Evolutionary conservation across 2,113 vertebrate genomes (phyloP).

Genomic region (Maccullochella peelii): DNA sequence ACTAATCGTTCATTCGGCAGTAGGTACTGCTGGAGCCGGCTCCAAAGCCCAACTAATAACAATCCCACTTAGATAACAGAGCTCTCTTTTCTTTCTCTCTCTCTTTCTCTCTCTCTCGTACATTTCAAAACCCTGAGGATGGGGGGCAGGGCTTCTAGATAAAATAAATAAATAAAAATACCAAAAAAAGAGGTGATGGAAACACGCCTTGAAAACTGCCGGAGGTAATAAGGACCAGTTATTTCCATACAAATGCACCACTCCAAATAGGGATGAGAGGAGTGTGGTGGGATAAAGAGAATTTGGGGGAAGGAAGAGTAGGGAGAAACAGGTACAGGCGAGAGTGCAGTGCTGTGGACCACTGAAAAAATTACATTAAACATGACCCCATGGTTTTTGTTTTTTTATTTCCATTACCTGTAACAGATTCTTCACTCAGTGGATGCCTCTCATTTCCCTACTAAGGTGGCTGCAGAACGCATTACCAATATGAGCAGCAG

Average conservation of each 20-base stretch:
- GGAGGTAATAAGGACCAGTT: constrained; percentile 70
- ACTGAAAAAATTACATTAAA: constrained; percentile 67
- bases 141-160: constrained; percentile 51
- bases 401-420: constrained; percentile 70
- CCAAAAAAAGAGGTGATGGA: constrained; percentile 61
- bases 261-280: constrained; percentile 70
- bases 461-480: constrained; percentile 27
- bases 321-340: constrained; percentile 33
- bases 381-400: constrained; percentile 54
- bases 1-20: constrained; percentile 80
- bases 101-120: constrained; percentile 13
- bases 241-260: constrained; percentile 82
- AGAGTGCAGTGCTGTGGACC: constrained; percentile 37
- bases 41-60: constrained; percentile 78
- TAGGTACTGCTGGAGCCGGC: constrained; percentile 66
- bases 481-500: constrained; percentile 45
- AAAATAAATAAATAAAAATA: constrained; percentile 55
- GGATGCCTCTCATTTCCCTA: constrained; percentile 61
- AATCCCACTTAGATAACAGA: constrained; percentile 80
- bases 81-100: constrained; percentile 31
- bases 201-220: constrained; percentile 75
- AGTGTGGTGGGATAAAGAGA: constrained; percentile 58
- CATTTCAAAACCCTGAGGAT: constrained; percentile 59
- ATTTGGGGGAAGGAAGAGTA: constrained; percentile 50
- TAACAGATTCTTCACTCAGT: constrained; percentile 64